Conservation (phyloP, 2,113 vertebrate species). For the Ameiurus melas region DNA sequence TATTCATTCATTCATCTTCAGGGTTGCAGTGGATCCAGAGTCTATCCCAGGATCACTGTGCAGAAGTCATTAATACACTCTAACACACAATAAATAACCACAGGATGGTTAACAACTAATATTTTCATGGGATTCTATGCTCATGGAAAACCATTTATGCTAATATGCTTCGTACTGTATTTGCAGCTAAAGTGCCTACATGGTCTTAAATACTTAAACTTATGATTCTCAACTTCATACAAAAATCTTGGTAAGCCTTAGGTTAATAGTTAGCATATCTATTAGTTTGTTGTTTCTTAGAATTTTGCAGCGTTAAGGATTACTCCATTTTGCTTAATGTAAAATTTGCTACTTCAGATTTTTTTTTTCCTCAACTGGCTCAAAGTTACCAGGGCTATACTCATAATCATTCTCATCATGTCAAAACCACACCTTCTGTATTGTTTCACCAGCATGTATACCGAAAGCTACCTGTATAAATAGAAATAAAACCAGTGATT, state of each 20-base stretch:
- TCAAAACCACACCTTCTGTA: background rate
- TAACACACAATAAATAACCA: background rate
- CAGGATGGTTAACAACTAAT: background rate
- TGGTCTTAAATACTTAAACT: background rate
- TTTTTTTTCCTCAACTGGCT: background rate
- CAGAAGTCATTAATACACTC: background rate
- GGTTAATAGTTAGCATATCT: background rate
- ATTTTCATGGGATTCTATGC: background rate
- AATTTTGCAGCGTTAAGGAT: background rate
- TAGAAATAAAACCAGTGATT: background rate
- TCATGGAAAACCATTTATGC: background rate
- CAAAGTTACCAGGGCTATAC: background rate
- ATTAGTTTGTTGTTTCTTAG: background rate
- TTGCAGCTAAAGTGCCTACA: background rate
- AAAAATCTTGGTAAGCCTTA: background rate
- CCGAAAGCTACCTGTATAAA: background rate
- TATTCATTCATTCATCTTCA: conserved; percentile 5
- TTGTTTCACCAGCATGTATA: background rate
- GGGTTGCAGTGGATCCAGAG: background rate
- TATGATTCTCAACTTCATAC: background rate
- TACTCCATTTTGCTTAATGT: background rate
- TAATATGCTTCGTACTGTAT: background rate
- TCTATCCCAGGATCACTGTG: background rate
- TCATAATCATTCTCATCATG: background rate
- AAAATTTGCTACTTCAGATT: background rate